Base-by-base conservation (phyloP, 2,113 vertebrate species). In the Microcebus murinus region DNA sequence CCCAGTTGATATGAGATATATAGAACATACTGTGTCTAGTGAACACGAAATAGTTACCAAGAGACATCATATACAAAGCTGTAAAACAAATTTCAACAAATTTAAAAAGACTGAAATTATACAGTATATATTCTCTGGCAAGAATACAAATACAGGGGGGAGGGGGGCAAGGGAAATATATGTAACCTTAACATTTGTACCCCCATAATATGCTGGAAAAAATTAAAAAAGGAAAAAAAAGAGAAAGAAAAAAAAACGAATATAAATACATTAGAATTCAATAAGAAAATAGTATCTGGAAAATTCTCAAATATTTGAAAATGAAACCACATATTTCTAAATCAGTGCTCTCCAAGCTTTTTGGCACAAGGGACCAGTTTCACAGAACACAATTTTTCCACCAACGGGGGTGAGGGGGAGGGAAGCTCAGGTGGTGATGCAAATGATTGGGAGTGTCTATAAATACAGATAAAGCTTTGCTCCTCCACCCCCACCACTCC, bases 301-400 rank as follows among this genome's bases (percentile, higher is more conserved):
- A 93, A 90, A 87, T 90, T 29, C 23, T 86, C 42, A 90, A 74
- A 48, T 55, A 76, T 39, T 80, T 84, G 36, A 95, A 84, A 84
- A 96, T 81, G 73, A 82, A 93, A 76, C 29, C 76, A 87, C 4
- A 23, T 52, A 48, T 13, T 63, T 63, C 29, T 63, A 63, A 63
- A 63, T 86, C 50, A 52, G 50, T 52, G 50, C 50, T 55, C 52
- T 15, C 52, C 17, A 55, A 55, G 17, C 17, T 55, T 55, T 55
- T 55, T 55, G 52, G 52, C 52, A 55, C 52, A 55, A 55, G 52
- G 52, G 17, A 17, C 52, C 52, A 18, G 52, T 18, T 55, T 55
- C 17, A 18, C 6, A 55, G 52, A 55, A 55, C 4, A 55, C 52
- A 55, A 55, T 55, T 55, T 55, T 55, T 55, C 52, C 17, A 55